Base-by-base conservation (phyloP, 1,140 invertebrate genomes). In the Pseudomyrmex sp. region DNA sequence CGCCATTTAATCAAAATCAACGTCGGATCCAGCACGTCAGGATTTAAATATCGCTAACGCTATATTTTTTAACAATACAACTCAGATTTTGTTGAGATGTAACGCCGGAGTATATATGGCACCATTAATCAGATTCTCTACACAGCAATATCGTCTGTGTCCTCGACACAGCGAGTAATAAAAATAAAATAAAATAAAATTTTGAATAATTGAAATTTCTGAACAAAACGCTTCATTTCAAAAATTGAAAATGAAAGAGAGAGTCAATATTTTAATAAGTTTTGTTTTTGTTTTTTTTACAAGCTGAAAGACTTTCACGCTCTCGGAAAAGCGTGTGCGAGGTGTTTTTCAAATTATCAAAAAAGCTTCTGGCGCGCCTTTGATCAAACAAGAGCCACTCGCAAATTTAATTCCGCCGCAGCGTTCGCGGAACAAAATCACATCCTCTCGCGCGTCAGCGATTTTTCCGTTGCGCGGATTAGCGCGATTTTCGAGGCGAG, bases 321-420 rank as follows among this genome's bases (percentile, higher is more conserved):
- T 48, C 52, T 58, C 48, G 63, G 23, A 58, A 79, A 35, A 35
- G 35, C 35, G 35, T 15, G 35, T 15, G 61, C 48, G 74, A 8
- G 23, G 20, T 70, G 66, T 70, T 72, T 80, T 72, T 35, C 76
- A 80, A 72, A 80, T 80, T 70, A 80, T 35, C n/a, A 61, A 59
- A 72, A 80, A 80, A 80, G 76, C 76, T 80, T 26, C 66, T 18
- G 35, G 5, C 5, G 76, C 20, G 15, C 54, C 76, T 79, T 79
- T 79, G 76, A 66, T 76, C 48, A 76, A 44, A 13, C 63, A 50
- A 80, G 76, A 80, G 65, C 54, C 20, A 9, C 13, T 62, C 23
- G n/a, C 52, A 46, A 35, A 76, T 76, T 76, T 65, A 65, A 65
- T 76, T n/a, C 23, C 61, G 26, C 20, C 18, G n/a, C 44, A 44